Evolutionary conservation across 2,888 invertebrate species (phyloP), one percentile per base, ranked within the genome.

Genomic region (Polietes domitor): DNA sequence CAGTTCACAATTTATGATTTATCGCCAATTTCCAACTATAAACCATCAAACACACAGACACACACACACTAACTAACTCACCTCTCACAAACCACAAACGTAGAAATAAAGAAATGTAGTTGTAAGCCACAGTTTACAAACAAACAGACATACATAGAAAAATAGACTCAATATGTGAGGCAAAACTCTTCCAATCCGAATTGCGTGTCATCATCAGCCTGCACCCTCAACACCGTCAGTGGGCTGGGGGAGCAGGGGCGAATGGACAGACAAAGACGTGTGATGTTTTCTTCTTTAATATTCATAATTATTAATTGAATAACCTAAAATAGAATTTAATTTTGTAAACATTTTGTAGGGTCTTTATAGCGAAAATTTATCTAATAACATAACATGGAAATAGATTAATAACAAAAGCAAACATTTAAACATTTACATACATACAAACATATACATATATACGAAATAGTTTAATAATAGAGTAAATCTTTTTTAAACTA

Each of bases 321-420:
- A 72, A 75, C 43, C 32, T 77, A 63, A 73, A 68, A 47, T 71
- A 70, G 76, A 80, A 50, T 74, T 83, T 80, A 55, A 75, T 58
- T 41, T 80, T 75, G 63, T 77, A 80, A 80, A 77, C 63, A 75
- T 77, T 83, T 79, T 70, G 78, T 78, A 75, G 74, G 65, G 65
- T 77, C 73, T 80, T 79, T 78, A 78, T 84, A 81, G 78, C 71
- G 71, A 78, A 84, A 84, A 80, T 84, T 77, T 83, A 80, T 70
- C 80, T 75, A 78, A 83, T 75, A 72, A 75, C 72, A 76, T 41
- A 73, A 77, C 70, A 70, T 65, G 43, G 63, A 83, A 77, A 80
- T 80, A 83, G 74, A 77, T 77, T 77, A 83, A 77, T 80, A 63
- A 61, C 47, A 68, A 79, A 76, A 32, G 43, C 71, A 73, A 68